These are phyloP conservation scores for Prunella strophiata DNA, from an alignment of 2,797 vertebrate genomes.

Conservation along the genomic window DNA sequence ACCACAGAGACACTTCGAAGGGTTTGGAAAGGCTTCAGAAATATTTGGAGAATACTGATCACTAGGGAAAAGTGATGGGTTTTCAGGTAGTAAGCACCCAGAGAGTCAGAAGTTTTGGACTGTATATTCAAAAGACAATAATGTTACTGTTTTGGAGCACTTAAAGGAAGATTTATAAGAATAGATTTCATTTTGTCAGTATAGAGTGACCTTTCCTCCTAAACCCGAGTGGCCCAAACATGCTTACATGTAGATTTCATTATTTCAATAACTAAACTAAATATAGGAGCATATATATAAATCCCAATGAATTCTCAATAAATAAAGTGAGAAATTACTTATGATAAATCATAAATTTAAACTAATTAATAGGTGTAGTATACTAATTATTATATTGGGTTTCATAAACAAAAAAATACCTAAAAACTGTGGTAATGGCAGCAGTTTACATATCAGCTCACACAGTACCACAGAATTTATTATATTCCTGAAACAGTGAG, in stretches of 20 bases:
- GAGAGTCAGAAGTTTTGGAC: neutral
- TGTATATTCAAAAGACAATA: neutral
- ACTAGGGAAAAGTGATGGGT: neutral
- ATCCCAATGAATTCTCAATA: neutral
- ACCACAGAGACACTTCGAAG: neutral
- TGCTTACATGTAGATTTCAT: neutral
- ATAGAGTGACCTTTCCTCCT: neutral
- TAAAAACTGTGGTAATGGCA: neutral
- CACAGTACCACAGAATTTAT: neutral
- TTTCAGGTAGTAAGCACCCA: neutral
- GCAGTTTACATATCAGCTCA: neutral
- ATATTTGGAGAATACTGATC: neutral
- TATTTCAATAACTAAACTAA: neutral
- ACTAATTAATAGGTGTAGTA: neutral
- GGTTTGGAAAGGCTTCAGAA: neutral
- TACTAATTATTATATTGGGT: neutral
- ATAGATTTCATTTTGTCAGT: neutral
- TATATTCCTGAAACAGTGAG: neutral
- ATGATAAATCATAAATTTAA: neutral
- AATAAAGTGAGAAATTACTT: neutral
- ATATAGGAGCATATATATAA: neutral
- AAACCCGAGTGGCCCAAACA: neutral
- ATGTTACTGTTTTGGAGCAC: neutral
- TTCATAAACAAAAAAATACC: neutral
- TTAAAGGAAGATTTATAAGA: neutral